Base-by-base conservation (phyloP, 2,888 invertebrate species). In the Candidula unifasciata region DNA sequence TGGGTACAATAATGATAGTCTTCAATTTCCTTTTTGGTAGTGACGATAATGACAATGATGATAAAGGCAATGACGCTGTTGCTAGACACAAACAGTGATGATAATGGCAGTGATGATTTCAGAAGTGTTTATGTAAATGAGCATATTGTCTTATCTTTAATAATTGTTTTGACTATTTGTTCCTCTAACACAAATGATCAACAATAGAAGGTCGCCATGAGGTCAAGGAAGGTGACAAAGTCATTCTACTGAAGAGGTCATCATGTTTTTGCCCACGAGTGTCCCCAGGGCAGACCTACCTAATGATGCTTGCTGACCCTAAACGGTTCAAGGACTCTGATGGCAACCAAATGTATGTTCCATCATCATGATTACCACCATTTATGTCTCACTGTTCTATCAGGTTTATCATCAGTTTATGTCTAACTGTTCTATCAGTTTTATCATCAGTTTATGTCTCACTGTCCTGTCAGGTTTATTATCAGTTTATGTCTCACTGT, bases 241-340 rank as follows among this genome's bases (percentile, higher is more conserved):
- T 88, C 13, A 86, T 88, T 16, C 80, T 88, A 30, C 68, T 88
- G 80, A 88, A 88, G 83, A 80, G 87, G n/a, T 73, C 86, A 21
- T 88, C 88, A 24, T 88, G 88, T 68, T 78, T 74, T 71, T 88
- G 87, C 71, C 88, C 88, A 0, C 73, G 30, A 16, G 57, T 88
- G 21, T 57, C 68, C 10, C 78, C 82, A 0, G 85, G 84, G 64
- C 76, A 82, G 66, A 85, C 79, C 57, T 88, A 87, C 80, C 74
- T 87, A 24, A 81, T 87, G 83, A 83, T 88, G 85, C 81, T 86
- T 54, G 52, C 85, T 21, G 83, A 78, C 2, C 87, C 88, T 16
- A 88, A 88, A 71, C 64, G 86, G 30, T 88, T 88, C 66, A 85
- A 85, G 30, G 88, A 88, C 71, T 82, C 85, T 24, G 84, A 87